These are phyloP conservation scores for Hedya salicella DNA, from an alignment of 2,888 invertebrate genomes.

Conservation along the genomic window DNA sequence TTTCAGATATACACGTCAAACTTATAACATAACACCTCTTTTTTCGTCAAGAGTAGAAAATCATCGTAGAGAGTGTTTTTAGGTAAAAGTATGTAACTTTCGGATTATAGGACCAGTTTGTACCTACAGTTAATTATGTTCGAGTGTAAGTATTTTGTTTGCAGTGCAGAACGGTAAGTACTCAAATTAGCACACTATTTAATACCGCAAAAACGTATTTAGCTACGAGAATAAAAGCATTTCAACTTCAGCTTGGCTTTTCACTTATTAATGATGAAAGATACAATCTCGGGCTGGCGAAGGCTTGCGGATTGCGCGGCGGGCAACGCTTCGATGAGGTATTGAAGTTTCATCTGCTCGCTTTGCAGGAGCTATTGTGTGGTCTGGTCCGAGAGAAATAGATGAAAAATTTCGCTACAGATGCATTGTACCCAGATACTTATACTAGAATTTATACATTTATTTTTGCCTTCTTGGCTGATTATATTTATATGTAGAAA, in stretches of 20 bases:
- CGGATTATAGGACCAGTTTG: too few relatives aligned
- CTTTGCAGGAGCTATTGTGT: slow-evolving; percentile 33
- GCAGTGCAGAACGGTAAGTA: too few relatives aligned
- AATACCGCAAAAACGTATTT: too few relatives aligned
- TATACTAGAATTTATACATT: too few relatives aligned
- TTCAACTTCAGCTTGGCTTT: slow-evolving; percentile 5
- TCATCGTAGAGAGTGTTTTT: too few relatives aligned
- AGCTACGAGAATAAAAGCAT: neutral
- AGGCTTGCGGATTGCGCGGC: slow-evolving; percentile 4
- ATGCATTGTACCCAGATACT: neutral
- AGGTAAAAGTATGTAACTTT: too few relatives aligned
- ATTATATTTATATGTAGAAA: neutral
- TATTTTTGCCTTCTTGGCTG: neutral
- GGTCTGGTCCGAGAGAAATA: slow-evolving; percentile 15
- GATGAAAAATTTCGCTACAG: neutral
- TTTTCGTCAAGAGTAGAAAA: too few relatives aligned
- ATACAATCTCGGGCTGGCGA: slow-evolving; percentile 11
- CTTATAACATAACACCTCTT: too few relatives aligned
- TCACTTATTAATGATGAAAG: slow-evolving; percentile 33
- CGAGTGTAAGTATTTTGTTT: too few relatives aligned
- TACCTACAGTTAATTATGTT: too few relatives aligned
- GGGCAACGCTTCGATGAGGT: slow-evolving; percentile 34
- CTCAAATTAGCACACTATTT: too few relatives aligned
- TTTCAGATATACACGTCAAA: too few relatives aligned
- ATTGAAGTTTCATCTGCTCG: slow-evolving; percentile 42